phyloP scores from a whole-genome alignment of 64 coral and sea anemone genomes.

The Montipora sp. region DNA sequence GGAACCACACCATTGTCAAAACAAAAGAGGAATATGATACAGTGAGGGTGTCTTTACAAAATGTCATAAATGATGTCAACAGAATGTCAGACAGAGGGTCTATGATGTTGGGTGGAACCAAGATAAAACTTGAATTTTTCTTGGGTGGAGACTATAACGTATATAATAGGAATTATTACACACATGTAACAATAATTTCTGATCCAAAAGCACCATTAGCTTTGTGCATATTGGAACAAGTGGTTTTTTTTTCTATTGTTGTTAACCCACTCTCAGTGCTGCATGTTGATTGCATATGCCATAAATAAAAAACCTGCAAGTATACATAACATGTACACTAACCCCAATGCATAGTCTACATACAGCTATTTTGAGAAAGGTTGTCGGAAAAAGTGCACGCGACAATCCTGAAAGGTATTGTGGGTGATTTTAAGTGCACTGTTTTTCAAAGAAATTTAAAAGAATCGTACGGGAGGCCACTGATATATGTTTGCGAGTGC shows the following conservation, averaged over 20 bases:
- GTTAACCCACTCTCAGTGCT: conserved; percentile 3
- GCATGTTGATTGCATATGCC: not conserved
- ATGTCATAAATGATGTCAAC: conserved; percentile 73
- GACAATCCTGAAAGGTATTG: too few species aligned
- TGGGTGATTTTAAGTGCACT: too few species aligned
- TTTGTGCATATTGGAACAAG: not conserved
- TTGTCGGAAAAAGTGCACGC: too few species aligned
- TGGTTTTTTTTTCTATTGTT: not conserved
- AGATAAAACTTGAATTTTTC: conserved; percentile 53
- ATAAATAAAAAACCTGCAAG: conserved; percentile 5
- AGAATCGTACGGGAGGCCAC: too few species aligned
- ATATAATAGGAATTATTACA: conserved; percentile 3
- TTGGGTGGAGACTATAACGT: conserved; percentile 78
- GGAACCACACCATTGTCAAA: conserved; percentile 68
- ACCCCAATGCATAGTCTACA: not conserved
- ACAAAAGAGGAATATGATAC: conserved; percentile 64
- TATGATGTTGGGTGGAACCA: conserved; percentile 57
- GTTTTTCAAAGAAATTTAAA: too few species aligned
- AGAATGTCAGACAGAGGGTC: conserved; percentile 42
- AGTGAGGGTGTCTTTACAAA: conserved; percentile 50
- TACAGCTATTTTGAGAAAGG: too few species aligned
- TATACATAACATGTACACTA: not conserved
- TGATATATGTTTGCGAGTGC: too few species aligned
- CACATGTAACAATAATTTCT: not conserved
- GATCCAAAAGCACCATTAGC: not conserved